Evolutionary conservation across 2,888 invertebrate species (phyloP).

Genomic region (Alitta virens): DNA sequence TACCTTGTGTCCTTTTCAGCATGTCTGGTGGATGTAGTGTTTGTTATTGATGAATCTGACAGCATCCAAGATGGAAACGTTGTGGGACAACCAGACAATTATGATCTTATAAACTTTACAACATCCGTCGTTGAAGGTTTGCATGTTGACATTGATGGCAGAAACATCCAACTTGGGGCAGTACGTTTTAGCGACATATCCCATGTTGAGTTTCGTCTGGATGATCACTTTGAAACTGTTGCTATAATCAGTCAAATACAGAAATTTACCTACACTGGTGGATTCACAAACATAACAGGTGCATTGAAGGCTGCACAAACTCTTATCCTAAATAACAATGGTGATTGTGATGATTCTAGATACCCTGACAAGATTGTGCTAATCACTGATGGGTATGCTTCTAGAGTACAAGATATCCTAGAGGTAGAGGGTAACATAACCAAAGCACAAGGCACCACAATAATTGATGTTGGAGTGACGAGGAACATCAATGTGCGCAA

Average conservation of each 20-base stretch:
- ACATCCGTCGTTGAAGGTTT: not conserved
- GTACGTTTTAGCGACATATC: constrained; percentile 6
- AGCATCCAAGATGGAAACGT: constrained; percentile 5
- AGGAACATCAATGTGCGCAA: not conserved
- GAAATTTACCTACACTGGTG: constrained; percentile 5
- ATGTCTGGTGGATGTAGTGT: constrained; percentile 5
- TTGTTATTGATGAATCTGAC: constrained; percentile 4
- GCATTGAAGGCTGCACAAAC: not conserved
- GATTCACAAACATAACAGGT: constrained; percentile 11
- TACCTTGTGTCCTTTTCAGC: constrained; percentile 4
- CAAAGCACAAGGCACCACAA: not conserved
- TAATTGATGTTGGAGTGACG: constrained; percentile 3
- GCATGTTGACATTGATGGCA: not conserved
- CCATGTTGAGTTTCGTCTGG: too few relatives aligned
- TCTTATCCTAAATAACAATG: not conserved
- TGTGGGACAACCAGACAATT: constrained; percentile 5
- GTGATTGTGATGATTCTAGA: not conserved
- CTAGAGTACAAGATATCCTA: not conserved
- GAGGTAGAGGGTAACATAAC: not conserved
- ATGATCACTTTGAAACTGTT: not conserved
- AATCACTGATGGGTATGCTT: constrained; percentile 3
- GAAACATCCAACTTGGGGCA: not conserved
- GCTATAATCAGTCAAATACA: not conserved
- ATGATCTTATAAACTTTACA: not conserved
- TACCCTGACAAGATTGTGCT: constrained; percentile 2